A percentile compares a stretch with the other conserved stretches of the same genome.
Conservation (phyloP, 2,797 vertebrate species). For the Silurus lanzhouensis region DNA sequence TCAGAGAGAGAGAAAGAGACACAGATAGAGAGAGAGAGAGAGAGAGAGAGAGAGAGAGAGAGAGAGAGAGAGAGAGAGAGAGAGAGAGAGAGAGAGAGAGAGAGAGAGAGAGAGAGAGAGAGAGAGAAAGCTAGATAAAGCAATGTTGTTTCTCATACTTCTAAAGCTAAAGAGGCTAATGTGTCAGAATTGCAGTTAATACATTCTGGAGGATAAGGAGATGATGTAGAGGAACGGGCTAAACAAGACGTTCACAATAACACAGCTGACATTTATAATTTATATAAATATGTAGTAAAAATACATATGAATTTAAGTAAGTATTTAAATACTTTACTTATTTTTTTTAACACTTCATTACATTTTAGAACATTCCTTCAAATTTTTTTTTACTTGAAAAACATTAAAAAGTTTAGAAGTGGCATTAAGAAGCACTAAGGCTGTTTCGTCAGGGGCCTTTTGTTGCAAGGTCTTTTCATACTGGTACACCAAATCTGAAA, state of each 20-base stretch:
- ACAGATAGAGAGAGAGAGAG: background rate
- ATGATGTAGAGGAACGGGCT: conserved; percentile 40
- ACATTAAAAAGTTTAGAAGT: background rate
- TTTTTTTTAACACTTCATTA: background rate
- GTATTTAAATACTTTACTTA: background rate
- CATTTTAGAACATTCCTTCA: background rate
- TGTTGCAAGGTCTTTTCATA: background rate
- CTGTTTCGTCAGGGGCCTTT: background rate
- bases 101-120: no score
- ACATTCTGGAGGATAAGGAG: background rate
- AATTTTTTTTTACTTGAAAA: background rate
- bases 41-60: background rate
- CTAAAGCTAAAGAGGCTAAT: conserved; percentile 66
- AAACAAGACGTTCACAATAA: background rate
- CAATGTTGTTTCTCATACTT: conserved; percentile 49
- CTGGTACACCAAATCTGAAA: background rate
- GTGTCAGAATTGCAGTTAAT: conserved; percentile 59
- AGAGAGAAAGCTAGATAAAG: conserved; percentile 25
- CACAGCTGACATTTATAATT: background rate
- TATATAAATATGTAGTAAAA: background rate
- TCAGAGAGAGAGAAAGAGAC: background rate
- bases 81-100: no score
- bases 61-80: no score
- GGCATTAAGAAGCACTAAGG: background rate
- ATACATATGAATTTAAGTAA: background rate